Evolutionary conservation across 2,888 invertebrate species (phyloP), one percentile per base, ranked within the genome.

Genomic region (Lasioglossum morio): DNA sequence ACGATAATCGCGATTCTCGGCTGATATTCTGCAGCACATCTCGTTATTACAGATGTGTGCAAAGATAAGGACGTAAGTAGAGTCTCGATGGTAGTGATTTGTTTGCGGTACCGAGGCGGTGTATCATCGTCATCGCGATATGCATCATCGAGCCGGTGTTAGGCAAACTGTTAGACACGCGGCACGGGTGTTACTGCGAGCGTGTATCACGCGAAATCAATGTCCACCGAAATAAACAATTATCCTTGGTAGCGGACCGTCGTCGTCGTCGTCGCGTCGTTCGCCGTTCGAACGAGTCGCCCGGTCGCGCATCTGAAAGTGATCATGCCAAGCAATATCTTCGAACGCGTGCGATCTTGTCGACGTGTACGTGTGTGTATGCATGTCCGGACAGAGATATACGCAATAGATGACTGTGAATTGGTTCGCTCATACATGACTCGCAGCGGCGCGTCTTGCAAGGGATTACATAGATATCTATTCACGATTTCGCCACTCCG

Each of bases 391-490:
- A 63, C 63, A 63, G 66, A 73, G 83, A 77, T 83, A 74, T 78
- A 87, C 87, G 87, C 86, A 86, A 86, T 87, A 83, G 80, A 76
- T 75, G 83, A 72, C 72, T 83, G 79, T 79, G 87, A 80, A 87
- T 87, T 78, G 87, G 83, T 85, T 86, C 87, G 83, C 83, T 77
- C 82, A 83, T 86, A 83, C 81, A 86, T 75, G 85, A 80, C 79
- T 82, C 79, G 77, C 57, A 82, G 30, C 80, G 77, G 76, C 82
- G 81, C 86, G 83, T 87, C 87, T 87, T 87, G 79, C 86, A 60
- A 74, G 40, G 87, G 86, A 87, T 87, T 87, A 87, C 86, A 86
- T 72, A 83, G 87, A 86, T 87, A 87, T 87, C 87, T 87, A 84
- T 84, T 87, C 87, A 66, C n/a, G 87, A 84, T 87, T 87, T 87